Base-by-base conservation (phyloP, 2,888 invertebrate genomes). In the Oscheius sp. region DNA sequence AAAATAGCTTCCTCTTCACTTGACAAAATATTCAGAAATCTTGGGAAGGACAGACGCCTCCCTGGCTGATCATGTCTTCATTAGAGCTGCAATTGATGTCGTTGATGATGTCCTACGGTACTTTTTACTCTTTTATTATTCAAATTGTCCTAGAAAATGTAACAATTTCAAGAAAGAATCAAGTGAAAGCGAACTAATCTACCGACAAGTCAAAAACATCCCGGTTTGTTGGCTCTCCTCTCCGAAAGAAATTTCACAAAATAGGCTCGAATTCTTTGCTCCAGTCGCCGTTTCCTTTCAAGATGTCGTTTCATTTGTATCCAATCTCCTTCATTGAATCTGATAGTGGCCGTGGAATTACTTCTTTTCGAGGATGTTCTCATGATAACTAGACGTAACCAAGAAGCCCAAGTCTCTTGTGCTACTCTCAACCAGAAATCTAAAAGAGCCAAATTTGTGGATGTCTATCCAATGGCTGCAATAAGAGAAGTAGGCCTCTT, bases 121-220 rank as follows among this genome's bases (percentile, higher is more conserved):
- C n/a, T n/a, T n/a, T n/a, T n/a, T n/a, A n/a, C n/a, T n/a, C n/a
- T n/a, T n/a, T n/a, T n/a, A n/a, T n/a, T n/a, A n/a, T n/a, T n/a
- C n/a, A n/a, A n/a, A n/a, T n/a, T n/a, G n/a, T n/a, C n/a, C n/a
- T n/a, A 66, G 68, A 27, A 61, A 68, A 61, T 68, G 68, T 29
- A 68, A 68, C 61, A 50, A 68, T n/a, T 61, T 39, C 17, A 68
- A 68, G 25, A 68, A 68, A 33, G 48, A 61, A 23, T 61, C 46
- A 15, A 50, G 39, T 20, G 61, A 58, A 45, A 68, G 68, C 50
- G 58, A 61, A 25, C 17, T 37, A 6, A 48, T 68, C 39, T 61
- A 61, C 29, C 45, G 53, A 34, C 68, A 68, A 25, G 52, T 68
- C 1, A 68, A 68, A 31, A 12, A 68, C 23, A 34, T 68, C 12